These are phyloP conservation scores for Cyanoliseus patagonus DNA, from an alignment of 2,113 vertebrate genomes.

Conservation along the genomic window DNA sequence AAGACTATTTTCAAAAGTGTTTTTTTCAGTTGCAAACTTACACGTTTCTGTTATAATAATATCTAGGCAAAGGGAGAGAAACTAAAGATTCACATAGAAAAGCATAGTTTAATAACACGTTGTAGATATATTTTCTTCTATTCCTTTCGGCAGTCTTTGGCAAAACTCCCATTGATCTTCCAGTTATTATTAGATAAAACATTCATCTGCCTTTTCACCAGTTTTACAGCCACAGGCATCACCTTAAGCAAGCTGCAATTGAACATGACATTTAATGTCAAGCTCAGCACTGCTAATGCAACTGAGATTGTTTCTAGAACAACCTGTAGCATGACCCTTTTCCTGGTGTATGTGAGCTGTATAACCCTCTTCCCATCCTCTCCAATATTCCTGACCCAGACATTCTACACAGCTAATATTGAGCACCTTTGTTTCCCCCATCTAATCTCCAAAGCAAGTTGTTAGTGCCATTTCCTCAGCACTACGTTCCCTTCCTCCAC, in stretches of 20 bases:
- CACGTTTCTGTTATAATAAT: not conserved
- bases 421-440: not conserved
- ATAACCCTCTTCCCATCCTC: not conserved
- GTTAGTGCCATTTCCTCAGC: not conserved
- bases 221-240: slow-evolving; percentile 32
- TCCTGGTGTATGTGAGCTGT: not conserved
- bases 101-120: not conserved
- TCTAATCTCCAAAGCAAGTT: not conserved
- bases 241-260: slow-evolving; percentile 49
- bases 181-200: slow-evolving; percentile 64
- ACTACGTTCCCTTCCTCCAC: not conserved
- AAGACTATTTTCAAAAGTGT: not conserved
- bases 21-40: not conserved
- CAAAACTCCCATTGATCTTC: slow-evolving; percentile 26
- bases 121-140: not conserved
- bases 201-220: slow-evolving; percentile 48
- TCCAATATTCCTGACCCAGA: not conserved
- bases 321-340: not conserved
- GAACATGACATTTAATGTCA: slow-evolving; percentile 52
- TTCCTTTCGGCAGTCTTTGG: slow-evolving; percentile 18
- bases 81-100: not conserved
- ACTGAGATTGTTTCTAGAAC: slow-evolving; percentile 24
- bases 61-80: not conserved
- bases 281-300: slow-evolving; percentile 37
- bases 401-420: not conserved